Evolutionary conservation across 2,888 invertebrate genomes (phyloP).

Genomic region (Standfussiana lucernea): DNA sequence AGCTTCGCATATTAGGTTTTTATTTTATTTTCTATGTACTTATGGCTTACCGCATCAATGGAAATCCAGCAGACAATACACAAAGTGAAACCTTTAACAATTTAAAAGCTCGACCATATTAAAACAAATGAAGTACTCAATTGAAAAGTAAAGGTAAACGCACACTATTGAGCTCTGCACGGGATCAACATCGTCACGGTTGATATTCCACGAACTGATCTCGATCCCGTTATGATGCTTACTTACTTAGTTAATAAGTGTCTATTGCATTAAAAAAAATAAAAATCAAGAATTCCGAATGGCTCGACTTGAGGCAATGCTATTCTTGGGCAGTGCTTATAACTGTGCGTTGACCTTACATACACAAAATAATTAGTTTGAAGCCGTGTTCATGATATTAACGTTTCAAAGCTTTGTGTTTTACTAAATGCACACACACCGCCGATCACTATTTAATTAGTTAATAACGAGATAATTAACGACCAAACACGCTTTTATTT

Average conservation of each 20-base stretch:
- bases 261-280: background rate
- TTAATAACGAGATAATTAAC: conserved; percentile 30
- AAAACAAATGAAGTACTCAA: conserved; percentile 7
- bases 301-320: background rate
- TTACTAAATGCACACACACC: conserved; percentile 31
- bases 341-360: background rate
- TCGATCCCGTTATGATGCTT: too few relatives aligned
- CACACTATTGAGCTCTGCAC: background rate
- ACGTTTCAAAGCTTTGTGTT: conserved; percentile 31
- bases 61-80: background rate
- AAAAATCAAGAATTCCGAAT: background rate
- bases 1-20: background rate
- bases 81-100: background rate
- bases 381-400: conserved; percentile 22
- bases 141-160: background rate
- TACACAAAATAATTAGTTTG: conserved; percentile 30
- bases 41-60: background rate
- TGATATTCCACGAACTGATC: background rate
- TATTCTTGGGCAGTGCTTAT: background rate
- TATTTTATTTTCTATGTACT: too few relatives aligned
- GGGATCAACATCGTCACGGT: background rate
- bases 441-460: conserved; percentile 33
- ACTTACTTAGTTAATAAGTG: too few relatives aligned
- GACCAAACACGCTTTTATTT: conserved; percentile 36
- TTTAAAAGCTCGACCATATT: background rate